A percentile compares a stretch with the other conserved stretches of the same genome.
Conservation (phyloP, 2,888 invertebrate genomes). For the Litoditis marina region DNA sequence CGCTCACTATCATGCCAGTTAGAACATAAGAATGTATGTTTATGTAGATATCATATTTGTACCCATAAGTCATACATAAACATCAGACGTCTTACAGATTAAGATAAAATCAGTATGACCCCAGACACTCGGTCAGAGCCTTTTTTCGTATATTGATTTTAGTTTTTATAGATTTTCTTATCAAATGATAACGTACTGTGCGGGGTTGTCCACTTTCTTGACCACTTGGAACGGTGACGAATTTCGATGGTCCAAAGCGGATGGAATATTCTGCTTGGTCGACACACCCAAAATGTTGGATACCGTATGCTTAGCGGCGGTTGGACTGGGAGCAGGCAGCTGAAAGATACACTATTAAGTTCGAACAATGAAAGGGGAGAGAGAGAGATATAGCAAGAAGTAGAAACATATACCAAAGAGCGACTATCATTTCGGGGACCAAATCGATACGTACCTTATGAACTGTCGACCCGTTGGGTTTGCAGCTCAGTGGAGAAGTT, state of each 20-base stretch:
- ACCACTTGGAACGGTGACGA: slow-evolving; percentile 42
- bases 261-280: slow-evolving; percentile 3
- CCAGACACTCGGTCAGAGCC: no score
- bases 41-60: no score
- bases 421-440: background rate
- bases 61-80: no score
- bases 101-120: no score
- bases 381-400: no score
- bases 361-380: no score
- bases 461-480: background rate
- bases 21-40: no score
- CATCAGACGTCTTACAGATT: no score
- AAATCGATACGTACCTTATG: background rate
- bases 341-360: background rate
- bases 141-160: no score
- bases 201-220: slow-evolving; percentile 24
- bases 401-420: background rate
- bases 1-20: no score
- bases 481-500: background rate
- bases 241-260: slow-evolving; percentile 31
- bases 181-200: slow-evolving; percentile 21
- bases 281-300: slow-evolving; percentile 29
- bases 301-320: slow-evolving; percentile 21
- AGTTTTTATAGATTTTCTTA: no score
- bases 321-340: background rate